Base-by-base conservation (phyloP, 2,888 invertebrate genomes). In the Drosophila mercatorum region DNA sequence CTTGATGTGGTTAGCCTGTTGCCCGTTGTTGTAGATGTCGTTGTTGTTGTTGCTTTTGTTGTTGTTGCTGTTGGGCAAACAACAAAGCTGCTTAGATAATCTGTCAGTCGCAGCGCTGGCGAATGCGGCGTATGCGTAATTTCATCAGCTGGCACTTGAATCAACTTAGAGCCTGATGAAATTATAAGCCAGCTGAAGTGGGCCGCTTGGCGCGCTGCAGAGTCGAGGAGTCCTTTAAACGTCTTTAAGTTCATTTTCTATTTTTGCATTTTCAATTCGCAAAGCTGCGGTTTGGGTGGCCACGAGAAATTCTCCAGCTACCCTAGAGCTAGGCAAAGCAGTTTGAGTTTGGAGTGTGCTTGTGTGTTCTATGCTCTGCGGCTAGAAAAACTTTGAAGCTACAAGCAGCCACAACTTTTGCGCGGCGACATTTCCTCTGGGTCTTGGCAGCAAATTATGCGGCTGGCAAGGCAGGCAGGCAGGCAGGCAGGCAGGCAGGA, bases 381-480 rank as follows among this genome's bases (percentile, higher is more conserved):
- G 60, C 61, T 73, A 68, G 63, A 58, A 70, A 71, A 83, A 86
- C 72, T 88, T 84, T 74, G 68, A 57, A 65, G 67, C 68, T 79
- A 72, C 70, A 64, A 69, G 67, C 67, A 68, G 78, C 72, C 78
- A 67, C 82, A 88, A 82, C 56, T 88, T 51, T 83, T 70, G 58
- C 66, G 67, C 72, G 68, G 72, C 75, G 88, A 82, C 86, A 80
- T 82, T 82, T 88, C 83, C 86, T 80, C 43, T 59, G 81, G 80
- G 86, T 51, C 66, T 75, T 82, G 72, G 51, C 44, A 36, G 77
- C 72, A 83, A 83, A 88, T 88, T 84, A 88, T 88, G 83, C 75
- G 86, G 68, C 66, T 58, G 63, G 60, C 77, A 66, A 22, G 11
- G 22, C 40, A 38, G 22, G 0, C 38, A 47, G 43, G 3, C 0